Percentiles rank a stretch among this genome's conserved stretches.
Conservation (phyloP, 2,888 invertebrate species). For the Calliopum simillimum region DNA sequence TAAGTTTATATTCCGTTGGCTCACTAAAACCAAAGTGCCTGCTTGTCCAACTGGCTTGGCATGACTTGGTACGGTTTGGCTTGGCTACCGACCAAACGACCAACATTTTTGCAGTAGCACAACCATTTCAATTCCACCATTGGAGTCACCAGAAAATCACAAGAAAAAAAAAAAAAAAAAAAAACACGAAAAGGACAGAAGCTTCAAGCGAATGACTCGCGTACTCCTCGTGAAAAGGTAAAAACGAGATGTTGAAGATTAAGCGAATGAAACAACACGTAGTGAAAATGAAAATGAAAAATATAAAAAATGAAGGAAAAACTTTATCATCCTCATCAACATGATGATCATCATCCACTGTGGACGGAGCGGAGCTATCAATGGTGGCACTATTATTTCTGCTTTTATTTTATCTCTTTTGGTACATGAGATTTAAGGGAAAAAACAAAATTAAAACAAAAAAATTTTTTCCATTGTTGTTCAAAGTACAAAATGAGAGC, state of each 20-base stretch:
- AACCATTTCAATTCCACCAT: constrained; percentile 1
- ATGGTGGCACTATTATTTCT: constrained; percentile 11
- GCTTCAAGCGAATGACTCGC: constrained; percentile 21
- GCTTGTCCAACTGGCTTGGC: not conserved
- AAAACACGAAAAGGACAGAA: constrained; percentile 17
- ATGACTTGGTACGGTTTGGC: too few species aligned
- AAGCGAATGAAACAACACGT: constrained; percentile 23
- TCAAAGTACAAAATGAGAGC: not conserved
- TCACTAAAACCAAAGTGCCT: constrained; percentile 19
- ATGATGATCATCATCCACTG: not conserved
- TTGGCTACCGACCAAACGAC: too few species aligned
- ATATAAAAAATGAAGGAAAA: not conserved
- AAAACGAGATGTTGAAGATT: constrained; percentile 26
- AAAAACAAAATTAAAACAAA: too few species aligned
- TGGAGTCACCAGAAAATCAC: constrained; percentile 15
- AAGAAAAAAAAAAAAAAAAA: not conserved
- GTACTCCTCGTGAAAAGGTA: not conserved
- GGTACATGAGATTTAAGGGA: too few species aligned
- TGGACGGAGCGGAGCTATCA: not conserved
- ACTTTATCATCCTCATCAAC: not conserved
- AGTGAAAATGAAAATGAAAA: not conserved
- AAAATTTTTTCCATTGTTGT: not conserved
- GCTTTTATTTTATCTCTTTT: not conserved
- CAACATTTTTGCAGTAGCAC: too few species aligned
- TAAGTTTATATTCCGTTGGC: constrained; percentile 28